A percentile compares a stretch with the other conserved stretches of the same genome.
These are phyloP conservation scores for Strongylocentrotus purpuratus DNA, from an alignment of 35 echinoderm and acorn worm species.

Conservation along the genomic window DNA sequence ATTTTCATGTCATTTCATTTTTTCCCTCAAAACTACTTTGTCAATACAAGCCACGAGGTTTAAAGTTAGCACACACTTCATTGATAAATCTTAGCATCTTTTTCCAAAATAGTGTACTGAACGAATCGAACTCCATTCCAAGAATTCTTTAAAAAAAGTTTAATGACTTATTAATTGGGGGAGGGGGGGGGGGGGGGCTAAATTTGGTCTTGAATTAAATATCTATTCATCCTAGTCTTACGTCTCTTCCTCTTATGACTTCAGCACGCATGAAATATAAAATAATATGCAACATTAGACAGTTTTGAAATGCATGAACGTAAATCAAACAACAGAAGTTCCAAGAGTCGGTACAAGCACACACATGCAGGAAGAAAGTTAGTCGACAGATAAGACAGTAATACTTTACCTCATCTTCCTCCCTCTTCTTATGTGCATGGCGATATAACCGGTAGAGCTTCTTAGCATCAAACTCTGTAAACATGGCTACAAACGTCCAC, in stretches of 20 bases:
- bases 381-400: background rate
- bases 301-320: background rate
- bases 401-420: conserved; percentile 72
- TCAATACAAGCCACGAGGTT: background rate
- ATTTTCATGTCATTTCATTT: background rate
- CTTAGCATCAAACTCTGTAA: conserved; percentile 99
- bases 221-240: background rate
- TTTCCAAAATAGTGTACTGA: too few species aligned
- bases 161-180: too few species aligned
- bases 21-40: background rate
- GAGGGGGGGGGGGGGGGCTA: background rate
- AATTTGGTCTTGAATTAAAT: background rate
- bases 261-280: background rate
- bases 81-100: background rate
- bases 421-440: conserved; percentile 91
- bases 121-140: too few species aligned
- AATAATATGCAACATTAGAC: background rate
- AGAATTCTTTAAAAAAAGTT: too few species aligned
- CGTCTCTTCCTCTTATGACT: background rate
- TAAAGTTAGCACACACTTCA: background rate
- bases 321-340: background rate
- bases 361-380: background rate
- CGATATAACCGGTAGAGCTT: conserved; percentile 89
- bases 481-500: conserved; percentile 99
- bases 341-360: background rate